These are phyloP conservation scores for Xenus cinereus DNA, from an alignment of 2,113 vertebrate genomes.

Conservation along the genomic window DNA sequence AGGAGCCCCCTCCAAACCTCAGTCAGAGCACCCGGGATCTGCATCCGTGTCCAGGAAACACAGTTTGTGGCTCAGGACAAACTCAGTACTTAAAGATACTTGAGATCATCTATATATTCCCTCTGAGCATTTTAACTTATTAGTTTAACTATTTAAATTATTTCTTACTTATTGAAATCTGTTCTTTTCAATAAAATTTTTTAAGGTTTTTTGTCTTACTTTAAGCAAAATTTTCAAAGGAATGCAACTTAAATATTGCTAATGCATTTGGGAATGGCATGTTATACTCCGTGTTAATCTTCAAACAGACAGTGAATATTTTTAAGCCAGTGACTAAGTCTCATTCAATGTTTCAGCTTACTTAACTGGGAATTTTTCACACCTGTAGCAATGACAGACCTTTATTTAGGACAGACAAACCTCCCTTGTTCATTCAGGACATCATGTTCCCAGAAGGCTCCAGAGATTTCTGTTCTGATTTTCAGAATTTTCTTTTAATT, in stretches of 20 bases:
- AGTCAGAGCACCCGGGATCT: background rate
- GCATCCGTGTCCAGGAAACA: background rate
- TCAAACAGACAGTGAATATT: background rate
- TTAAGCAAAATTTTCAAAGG: background rate
- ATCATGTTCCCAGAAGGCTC: background rate
- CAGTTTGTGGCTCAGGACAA: background rate
- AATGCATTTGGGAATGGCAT: background rate
- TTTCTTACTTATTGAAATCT: background rate
- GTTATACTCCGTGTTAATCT: background rate
- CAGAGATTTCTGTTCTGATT: background rate
- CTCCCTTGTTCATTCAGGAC: background rate
- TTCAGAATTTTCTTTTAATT: background rate
- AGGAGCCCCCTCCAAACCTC: background rate
- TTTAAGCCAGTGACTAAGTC: background rate
- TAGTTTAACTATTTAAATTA: background rate
- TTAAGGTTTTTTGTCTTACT: background rate
- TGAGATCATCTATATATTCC: background rate
- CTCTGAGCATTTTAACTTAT: background rate
- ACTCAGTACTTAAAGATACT: background rate
- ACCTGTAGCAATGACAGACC: background rate
- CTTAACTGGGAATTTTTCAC: background rate
- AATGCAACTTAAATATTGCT: background rate
- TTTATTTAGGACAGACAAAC: background rate
- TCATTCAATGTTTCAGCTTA: background rate
- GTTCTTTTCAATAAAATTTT: background rate